Percentiles rank a stretch among this genome's conserved stretches.
Conservation (phyloP, 2,797 vertebrate species). For the Sandelia bainsii region DNA sequence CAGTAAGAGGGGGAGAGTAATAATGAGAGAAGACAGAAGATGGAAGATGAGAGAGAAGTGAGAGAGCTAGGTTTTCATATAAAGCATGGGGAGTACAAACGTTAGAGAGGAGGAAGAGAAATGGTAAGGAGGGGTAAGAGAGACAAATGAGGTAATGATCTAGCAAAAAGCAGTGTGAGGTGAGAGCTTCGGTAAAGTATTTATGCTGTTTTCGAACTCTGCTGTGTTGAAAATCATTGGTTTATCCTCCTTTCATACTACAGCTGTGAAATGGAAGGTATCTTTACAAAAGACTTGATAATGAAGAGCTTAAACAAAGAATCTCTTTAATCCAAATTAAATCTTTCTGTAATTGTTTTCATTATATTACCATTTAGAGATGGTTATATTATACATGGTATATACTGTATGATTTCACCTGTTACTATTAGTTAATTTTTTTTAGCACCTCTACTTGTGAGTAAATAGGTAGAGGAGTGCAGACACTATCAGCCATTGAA, state of each 20-base stretch:
- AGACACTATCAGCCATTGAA: not conserved
- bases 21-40: conserved; percentile 27
- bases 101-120: conserved; percentile 35
- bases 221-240: conserved; percentile 15
- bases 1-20: conserved; percentile 38
- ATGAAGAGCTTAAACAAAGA: conserved; percentile 66
- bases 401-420: not conserved
- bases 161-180: conserved; percentile 49
- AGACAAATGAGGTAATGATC: conserved; percentile 60
- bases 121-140: conserved; percentile 24
- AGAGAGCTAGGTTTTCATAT: conserved; percentile 27
- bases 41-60: conserved; percentile 40
- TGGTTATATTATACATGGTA: conserved; percentile 5
- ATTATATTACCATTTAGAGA: conserved; percentile 48
- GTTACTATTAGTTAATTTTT: not conserved
- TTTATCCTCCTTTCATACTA: conserved; percentile 12
- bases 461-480: not conserved
- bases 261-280: conserved; percentile 34
- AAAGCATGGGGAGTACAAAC: conserved; percentile 26
- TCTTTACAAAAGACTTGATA: conserved; percentile 49
- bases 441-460: not conserved
- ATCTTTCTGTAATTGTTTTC: conserved; percentile 61
- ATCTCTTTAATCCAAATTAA: conserved; percentile 68
- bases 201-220: conserved; percentile 28
- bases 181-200: conserved; percentile 30